Percentiles rank a stretch among this genome's conserved stretches.
Conservation (phyloP, 2,888 invertebrate genomes). For the Leptinotarsa haldemani region DNA sequence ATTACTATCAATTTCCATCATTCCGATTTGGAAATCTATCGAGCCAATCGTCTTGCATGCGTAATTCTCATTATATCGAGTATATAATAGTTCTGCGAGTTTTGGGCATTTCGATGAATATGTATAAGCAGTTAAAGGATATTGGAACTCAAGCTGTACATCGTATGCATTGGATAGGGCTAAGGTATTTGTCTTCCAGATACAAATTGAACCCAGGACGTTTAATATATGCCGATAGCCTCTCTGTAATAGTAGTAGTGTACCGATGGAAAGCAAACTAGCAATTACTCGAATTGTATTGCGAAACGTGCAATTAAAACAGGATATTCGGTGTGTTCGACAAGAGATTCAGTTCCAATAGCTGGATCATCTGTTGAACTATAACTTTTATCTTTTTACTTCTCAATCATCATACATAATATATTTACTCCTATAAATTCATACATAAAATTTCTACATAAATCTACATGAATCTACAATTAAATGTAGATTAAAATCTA, state of each 20-base stretch:
- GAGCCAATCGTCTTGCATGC: neutral
- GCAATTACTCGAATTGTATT: conserved; percentile 7
- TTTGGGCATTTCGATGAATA: conserved; percentile 17
- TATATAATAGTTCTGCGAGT: conserved; percentile 11
- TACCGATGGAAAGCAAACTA: neutral
- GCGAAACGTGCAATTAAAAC: neutral
- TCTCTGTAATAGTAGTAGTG: neutral
- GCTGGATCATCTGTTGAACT: no score
- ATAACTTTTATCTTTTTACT: no score
- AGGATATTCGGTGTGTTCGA: neutral
- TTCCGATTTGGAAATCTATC: neutral
- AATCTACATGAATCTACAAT: no score
- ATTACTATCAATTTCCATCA: neutral
- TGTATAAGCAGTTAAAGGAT: conserved; percentile 12
- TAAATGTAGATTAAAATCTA: no score
- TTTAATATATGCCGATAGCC: conserved; percentile 7
- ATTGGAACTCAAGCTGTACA: conserved; percentile 7
- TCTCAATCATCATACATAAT: no score
- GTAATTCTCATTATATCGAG: conserved; percentile 9
- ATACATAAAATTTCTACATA: no score
- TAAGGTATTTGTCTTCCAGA: conserved; percentile 1
- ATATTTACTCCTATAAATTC: no score
- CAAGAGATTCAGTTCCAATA: neutral
- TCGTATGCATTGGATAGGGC: neutral
- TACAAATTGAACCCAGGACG: conserved; percentile 5